phyloP scores from a whole-genome alignment of 2,888 invertebrate species.

The Megamerina dolium region DNA sequence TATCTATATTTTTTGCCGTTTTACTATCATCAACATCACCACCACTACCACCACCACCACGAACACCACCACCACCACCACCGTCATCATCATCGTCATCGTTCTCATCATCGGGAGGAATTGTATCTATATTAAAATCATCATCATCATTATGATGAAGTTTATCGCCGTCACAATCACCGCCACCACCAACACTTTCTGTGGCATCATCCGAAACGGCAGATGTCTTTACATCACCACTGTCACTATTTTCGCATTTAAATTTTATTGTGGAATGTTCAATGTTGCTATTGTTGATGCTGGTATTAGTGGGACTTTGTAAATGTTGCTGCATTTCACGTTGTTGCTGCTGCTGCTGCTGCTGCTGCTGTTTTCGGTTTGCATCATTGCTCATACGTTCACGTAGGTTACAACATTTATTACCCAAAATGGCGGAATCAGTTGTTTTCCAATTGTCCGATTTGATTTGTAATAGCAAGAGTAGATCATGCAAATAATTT shows the following conservation, averaged over 20 bases:
- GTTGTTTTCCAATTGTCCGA: slow-evolving; percentile 67
- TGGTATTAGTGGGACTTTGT: too few species aligned
- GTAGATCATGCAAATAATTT: slow-evolving; percentile 74
- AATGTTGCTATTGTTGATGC: slow-evolving; percentile 8
- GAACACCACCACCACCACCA: slow-evolving; percentile 14
- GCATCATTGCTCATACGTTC: slow-evolving; percentile 20
- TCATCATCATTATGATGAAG: too few species aligned
- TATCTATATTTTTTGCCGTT: slow-evolving; percentile 31
- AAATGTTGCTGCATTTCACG: too few species aligned
- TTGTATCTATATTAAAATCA: slow-evolving; percentile 5
- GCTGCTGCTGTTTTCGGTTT: slow-evolving; percentile 12
- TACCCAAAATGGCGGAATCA: slow-evolving; percentile 43
- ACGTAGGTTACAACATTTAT: slow-evolving; percentile 29
- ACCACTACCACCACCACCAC: slow-evolving; percentile 9
- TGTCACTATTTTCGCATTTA: slow-evolving; percentile 11
- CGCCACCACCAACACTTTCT: too few species aligned
- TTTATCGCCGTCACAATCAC: background rate
- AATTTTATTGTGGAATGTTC: slow-evolving; percentile 13
- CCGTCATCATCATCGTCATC: slow-evolving; percentile 41
- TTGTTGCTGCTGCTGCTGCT: slow-evolving; percentile 8
- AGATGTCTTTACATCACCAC: slow-evolving; percentile 13
- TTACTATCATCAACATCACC: slow-evolving; percentile 13
- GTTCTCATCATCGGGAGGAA: slow-evolving; percentile 4
- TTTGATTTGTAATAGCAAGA: slow-evolving; percentile 78
- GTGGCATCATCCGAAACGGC: slow-evolving; percentile 2